Evolutionary conservation across 2,113 vertebrate species (phyloP).

Genomic region (Cyphomyrus discorhynchus): DNA sequence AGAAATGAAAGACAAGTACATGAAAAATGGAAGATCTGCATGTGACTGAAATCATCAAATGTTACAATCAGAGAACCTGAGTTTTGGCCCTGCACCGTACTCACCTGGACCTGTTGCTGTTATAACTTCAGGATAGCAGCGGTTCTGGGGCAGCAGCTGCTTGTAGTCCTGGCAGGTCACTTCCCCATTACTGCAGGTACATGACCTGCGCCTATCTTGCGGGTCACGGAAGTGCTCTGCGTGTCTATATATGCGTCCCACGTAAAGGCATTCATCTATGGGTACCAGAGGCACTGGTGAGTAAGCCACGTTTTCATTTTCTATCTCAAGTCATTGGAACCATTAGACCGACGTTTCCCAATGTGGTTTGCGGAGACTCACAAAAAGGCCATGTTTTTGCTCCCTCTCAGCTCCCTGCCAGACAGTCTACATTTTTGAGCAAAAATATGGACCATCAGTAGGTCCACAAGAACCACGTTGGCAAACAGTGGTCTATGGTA

Average conservation of each 20-base stretch:
- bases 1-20: neutral
- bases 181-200: neutral
- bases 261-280: neutral
- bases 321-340: neutral
- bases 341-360: neutral
- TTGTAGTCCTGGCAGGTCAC: neutral
- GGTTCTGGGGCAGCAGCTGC: neutral
- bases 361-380: neutral
- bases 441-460: neutral
- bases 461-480: neutral
- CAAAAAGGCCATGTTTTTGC: neutral
- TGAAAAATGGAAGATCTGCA: neutral
- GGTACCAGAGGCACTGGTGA: neutral
- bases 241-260: neutral
- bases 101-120: neutral
- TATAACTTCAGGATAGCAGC: neutral
- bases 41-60: neutral
- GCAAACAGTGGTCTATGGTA: neutral
- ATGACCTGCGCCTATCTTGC: neutral
- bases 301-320: neutral
- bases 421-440: neutral
- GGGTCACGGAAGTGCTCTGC: neutral
- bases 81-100: neutral
- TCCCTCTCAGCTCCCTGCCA: neutral
- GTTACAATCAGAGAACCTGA: neutral